A percentile compares a stretch with the other conserved stretches of the same genome.
phyloP scores from a whole-genome alignment of 2,113 vertebrate species.

The Alethe diademata region DNA sequence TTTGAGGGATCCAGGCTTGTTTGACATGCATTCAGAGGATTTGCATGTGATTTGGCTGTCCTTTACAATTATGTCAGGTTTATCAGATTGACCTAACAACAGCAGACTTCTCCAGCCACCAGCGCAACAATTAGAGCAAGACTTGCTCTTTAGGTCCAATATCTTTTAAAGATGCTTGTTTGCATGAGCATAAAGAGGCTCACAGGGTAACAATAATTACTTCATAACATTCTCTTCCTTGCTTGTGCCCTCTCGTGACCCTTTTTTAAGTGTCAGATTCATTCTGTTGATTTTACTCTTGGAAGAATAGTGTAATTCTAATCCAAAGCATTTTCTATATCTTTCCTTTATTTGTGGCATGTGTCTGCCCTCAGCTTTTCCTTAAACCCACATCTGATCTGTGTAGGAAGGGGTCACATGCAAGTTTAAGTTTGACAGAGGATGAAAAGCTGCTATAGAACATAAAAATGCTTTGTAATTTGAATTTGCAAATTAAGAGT shows the following conservation, averaged over 20 bases:
- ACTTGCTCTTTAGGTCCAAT: neutral
- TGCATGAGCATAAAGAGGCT: neutral
- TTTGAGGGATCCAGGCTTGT: neutral
- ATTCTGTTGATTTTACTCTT: neutral
- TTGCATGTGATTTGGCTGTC: neutral
- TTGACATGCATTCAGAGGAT: neutral
- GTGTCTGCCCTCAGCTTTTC: neutral
- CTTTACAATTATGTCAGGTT: neutral
- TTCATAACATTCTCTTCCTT: neutral
- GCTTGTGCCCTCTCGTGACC: neutral
- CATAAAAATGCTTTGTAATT: neutral
- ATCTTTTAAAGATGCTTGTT: neutral
- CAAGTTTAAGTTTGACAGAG: neutral
- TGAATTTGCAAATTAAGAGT: neutral
- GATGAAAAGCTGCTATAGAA: neutral
- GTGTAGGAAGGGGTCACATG: neutral
- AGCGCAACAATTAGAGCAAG: neutral
- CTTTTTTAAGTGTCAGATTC: neutral
- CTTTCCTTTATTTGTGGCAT: neutral
- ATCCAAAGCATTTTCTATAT: neutral
- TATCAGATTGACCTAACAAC: neutral
- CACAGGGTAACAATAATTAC: neutral
- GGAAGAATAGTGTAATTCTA: neutral
- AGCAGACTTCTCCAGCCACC: neutral
- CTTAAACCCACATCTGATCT: neutral